A percentile compares a stretch with the other conserved stretches of the same genome.
Conservation (phyloP, 2,113 vertebrate species). For the Camelus bactrianus region DNA sequence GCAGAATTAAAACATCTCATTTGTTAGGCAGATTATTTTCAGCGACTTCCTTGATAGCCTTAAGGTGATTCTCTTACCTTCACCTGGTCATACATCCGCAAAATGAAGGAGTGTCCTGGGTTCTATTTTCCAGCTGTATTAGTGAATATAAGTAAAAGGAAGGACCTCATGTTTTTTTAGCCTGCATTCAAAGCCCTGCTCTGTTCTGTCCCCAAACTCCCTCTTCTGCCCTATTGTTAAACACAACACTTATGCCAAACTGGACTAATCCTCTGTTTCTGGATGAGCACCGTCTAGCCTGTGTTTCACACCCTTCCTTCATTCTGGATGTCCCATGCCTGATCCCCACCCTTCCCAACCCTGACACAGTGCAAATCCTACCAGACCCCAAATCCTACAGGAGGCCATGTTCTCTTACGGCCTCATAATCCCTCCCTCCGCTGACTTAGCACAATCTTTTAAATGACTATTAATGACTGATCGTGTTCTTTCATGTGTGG, state of each 20-base stretch:
- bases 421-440: too few species aligned
- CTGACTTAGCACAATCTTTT: background rate
- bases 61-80: background rate
- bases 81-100: background rate
- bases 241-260: background rate
- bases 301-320: background rate
- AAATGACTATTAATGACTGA: background rate
- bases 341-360: background rate
- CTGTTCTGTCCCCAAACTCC: background rate
- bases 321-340: background rate
- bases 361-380: background rate
- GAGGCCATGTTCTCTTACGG: background rate
- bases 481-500: background rate
- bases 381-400: background rate
- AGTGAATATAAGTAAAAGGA: background rate
- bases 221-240: background rate
- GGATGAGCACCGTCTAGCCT: background rate
- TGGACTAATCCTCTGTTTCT: background rate
- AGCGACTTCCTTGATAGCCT: background rate
- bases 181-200: background rate
- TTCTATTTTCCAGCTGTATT: background rate
- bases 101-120: background rate
- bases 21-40: background rate
- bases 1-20: background rate
- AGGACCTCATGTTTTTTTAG: background rate